Evolutionary conservation across 2,113 vertebrate species (phyloP).

Genomic region (Malurus elegans): DNA sequence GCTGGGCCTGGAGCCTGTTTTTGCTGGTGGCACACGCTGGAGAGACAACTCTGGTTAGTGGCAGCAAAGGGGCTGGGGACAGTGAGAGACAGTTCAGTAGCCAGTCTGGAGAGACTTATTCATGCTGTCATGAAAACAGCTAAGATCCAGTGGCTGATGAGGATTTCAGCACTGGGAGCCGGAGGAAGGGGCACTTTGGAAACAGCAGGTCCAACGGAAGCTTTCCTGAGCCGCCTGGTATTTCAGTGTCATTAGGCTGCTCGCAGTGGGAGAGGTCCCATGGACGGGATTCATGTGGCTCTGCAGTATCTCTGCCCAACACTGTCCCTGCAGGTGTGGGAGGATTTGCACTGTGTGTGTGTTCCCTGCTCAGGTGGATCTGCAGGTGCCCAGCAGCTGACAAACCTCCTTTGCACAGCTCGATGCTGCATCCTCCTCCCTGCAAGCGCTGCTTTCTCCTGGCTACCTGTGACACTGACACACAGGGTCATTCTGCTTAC

Average conservation of each 20-base stretch:
- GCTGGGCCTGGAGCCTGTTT: background rate
- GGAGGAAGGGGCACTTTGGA: background rate
- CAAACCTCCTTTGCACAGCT: background rate
- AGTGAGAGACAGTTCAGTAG: background rate
- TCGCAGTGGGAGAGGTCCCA: background rate
- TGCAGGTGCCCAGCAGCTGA: background rate
- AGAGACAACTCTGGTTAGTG: background rate
- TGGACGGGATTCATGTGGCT: background rate
- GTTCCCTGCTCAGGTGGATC: background rate
- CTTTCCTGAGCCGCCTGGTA: background rate
- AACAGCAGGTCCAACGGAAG: background rate
- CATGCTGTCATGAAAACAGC: background rate
- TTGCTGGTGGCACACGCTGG: background rate
- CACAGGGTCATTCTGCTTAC: fast-evolving
- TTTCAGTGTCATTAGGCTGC: background rate
- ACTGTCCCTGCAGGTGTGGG: background rate
- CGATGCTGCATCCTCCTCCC: fast-evolving
- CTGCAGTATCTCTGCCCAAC: background rate
- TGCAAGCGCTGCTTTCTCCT: background rate
- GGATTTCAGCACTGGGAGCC: background rate
- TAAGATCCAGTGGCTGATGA: background rate
- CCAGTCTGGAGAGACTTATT: background rate
- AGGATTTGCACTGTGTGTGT: background rate
- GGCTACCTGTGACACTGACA: background rate
- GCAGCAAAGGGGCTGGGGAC: background rate